These are phyloP conservation scores for Melieria picta DNA, from an alignment of 2,888 invertebrate species.

Conservation along the genomic window DNA sequence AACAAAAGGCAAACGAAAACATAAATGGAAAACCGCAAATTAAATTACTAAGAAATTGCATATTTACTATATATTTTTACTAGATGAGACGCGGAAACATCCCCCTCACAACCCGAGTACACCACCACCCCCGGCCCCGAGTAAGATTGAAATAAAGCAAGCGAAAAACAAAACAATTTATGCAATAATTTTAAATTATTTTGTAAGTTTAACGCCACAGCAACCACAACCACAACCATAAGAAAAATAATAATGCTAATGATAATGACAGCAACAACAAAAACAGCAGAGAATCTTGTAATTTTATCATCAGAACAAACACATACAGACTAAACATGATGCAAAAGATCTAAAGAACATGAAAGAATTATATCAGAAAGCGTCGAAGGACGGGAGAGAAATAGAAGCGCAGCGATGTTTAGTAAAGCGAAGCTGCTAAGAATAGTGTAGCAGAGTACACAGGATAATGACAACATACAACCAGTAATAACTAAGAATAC, in stretches of 20 bases:
- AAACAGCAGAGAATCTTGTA: conserved; percentile 3
- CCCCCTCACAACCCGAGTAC: conserved; percentile 6
- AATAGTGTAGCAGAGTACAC: background rate
- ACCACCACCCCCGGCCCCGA: background rate
- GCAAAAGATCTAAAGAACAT: background rate
- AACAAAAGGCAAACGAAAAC: conserved; percentile 12
- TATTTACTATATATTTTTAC: conserved; percentile 32
- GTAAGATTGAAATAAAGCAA: background rate
- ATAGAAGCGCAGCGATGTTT: conserved; percentile 9
- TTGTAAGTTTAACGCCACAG: too few relatives aligned
- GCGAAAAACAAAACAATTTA: background rate
- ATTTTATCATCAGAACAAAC: conserved; percentile 10
- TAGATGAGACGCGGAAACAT: conserved; percentile 17
- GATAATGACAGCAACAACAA: background rate
- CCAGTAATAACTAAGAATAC: background rate
- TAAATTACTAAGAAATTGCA: conserved; percentile 28
- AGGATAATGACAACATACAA: background rate
- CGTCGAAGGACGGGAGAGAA: conserved; percentile 6
- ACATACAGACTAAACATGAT: background rate
- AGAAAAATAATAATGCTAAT: background rate
- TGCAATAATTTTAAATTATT: too few relatives aligned
- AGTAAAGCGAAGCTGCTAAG: background rate
- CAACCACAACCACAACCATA: too few relatives aligned
- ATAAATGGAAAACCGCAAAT: conserved; percentile 18
- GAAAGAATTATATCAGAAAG: background rate